A percentile compares a stretch with the other conserved stretches of the same genome.
phyloP scores from a whole-genome alignment of 2,797 vertebrate genomes.

The Accipiter badius region DNA sequence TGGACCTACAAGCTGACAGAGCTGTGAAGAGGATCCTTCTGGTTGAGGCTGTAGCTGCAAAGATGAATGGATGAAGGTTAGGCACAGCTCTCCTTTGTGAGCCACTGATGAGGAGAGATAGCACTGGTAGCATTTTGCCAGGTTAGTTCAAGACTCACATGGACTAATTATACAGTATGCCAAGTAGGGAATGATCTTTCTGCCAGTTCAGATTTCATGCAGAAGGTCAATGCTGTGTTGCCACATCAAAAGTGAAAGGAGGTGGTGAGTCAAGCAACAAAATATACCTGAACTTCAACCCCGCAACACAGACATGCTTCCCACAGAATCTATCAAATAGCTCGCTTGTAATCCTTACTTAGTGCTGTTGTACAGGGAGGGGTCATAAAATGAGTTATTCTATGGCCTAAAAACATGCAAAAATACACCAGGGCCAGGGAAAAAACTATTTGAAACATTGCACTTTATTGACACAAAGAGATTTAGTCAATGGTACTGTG shows the following conservation, averaged over 20 bases:
- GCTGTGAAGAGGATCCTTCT: neutral
- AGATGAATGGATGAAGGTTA: neutral
- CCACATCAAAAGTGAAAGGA: neutral
- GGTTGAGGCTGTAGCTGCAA: neutral
- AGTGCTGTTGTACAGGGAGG: neutral
- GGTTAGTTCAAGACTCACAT: neutral
- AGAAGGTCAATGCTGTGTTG: neutral
- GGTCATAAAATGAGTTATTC: neutral
- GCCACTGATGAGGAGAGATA: neutral
- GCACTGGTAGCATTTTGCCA: neutral
- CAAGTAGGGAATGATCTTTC: neutral
- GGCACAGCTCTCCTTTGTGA: accelerated
- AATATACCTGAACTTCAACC: neutral
- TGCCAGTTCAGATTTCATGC: neutral
- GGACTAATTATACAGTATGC: neutral
- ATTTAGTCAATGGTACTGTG: neutral
- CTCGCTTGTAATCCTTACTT: neutral
- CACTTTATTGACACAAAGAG: neutral
- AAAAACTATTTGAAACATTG: neutral
- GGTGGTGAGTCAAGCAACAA: neutral
- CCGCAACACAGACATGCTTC: neutral
- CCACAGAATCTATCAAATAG: neutral
- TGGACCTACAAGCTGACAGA: neutral
- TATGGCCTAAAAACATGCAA: neutral
- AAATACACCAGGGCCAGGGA: neutral